Base-by-base conservation (phyloP, 2,113 vertebrate genomes). In the Erythrolamprus reginae region DNA sequence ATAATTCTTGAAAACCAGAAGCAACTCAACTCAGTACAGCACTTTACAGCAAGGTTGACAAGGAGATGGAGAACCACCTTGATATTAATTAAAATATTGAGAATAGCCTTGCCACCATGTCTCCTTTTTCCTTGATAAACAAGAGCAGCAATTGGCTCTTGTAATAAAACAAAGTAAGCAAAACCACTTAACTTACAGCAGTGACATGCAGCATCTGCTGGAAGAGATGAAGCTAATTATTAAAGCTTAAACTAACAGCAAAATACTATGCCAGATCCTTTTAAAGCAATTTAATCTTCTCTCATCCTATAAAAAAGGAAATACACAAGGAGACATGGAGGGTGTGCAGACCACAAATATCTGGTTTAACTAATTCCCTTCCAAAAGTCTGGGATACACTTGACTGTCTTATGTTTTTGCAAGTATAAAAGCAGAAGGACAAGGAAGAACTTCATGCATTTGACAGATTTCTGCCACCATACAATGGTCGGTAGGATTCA, bases 81-180 rank as follows among this genome's bases (percentile, higher is more conserved):
- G 53, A 84, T 61, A 84, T 21, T 28, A 61, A 88, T n/a, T n/a
- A 61, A 90, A 91, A 51, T 56, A 47, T 58, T 42, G 45, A 83
- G 55, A 84, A 55, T 82, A 84, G 12, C 21, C 82, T 91, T 88
- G 45, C 42, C 45, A 48, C 48, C 50, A 48, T 8, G 12, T 42
- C 26, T 58, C 65, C 51, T 86, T 92, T 89, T 58, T 48, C 65
- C 51, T 92, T 89, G 84, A 48, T 47, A 92, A 82, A 89, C 84
- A 61, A 89, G 82, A 89, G 84, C 47, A 61, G 52, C 53, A 83
- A 45, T 24, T 7, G 38, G 83, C 47, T 51, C 70, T 61, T 33
- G 61, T 84, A 89, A 92, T 89, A 92, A 83, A 89, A 92, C 56
- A 51, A 92, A 89, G 48, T 86, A 86, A 86, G 58, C 88, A 92